These are phyloP conservation scores for Chaenodraco wilsoni DNA, from an alignment of 2,797 vertebrate genomes.

Conservation along the genomic window DNA sequence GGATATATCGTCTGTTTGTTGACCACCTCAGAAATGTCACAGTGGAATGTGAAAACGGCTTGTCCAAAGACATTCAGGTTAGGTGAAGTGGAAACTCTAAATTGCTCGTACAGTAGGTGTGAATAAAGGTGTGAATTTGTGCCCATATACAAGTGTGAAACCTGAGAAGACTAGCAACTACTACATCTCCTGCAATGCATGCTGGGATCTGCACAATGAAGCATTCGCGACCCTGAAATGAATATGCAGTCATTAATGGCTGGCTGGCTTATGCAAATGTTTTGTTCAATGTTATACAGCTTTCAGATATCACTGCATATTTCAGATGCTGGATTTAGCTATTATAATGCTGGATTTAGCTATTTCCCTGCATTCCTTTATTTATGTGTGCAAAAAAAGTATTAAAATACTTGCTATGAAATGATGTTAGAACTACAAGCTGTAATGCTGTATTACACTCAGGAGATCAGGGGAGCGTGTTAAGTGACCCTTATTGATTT, in stretches of 20 bases:
- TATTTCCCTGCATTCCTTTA: background rate
- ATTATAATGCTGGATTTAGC: background rate
- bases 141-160: conserved; percentile 23
- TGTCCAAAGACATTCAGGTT: conserved; percentile 40
- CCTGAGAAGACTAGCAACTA: conserved; percentile 20
- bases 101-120: conserved; percentile 36
- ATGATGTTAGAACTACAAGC: background rate
- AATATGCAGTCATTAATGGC: conserved; percentile 12
- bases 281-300: conserved; percentile 1
- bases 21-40: conserved; percentile 26
- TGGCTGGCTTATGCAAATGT: conserved; percentile 13
- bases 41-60: conserved; percentile 38
- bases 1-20: conserved; percentile 16
- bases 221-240: conserved; percentile 30
- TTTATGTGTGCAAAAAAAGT: too few species aligned
- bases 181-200: conserved; percentile 23
- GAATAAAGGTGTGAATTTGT: conserved; percentile 45
- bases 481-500: conserved; percentile 38
- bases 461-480: conserved; percentile 15
- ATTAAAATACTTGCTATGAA: background rate
- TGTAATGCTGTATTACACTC: background rate
- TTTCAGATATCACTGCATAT: background rate
- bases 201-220: conserved; percentile 31
- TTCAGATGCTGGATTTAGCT: background rate
- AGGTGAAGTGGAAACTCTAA: conserved; percentile 49